phyloP scores from a whole-genome alignment of 1,140 invertebrate species.

The Procambarus clarkii region DNA sequence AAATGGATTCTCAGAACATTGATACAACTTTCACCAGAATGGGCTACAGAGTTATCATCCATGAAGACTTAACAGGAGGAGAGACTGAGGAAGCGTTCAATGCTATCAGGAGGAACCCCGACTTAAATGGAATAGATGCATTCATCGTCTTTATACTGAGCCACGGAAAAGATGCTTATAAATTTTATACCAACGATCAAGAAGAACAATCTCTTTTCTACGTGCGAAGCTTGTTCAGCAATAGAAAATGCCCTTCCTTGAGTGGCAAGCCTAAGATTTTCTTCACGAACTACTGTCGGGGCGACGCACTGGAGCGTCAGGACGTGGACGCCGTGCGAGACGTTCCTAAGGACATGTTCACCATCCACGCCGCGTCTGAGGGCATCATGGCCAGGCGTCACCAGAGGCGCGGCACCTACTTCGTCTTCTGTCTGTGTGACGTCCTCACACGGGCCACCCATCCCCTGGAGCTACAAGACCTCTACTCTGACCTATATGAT shows the following conservation, averaged over 20 bases:
- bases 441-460: background rate
- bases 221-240: slow-evolving; percentile 11
- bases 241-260: slow-evolving; percentile 16
- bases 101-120: background rate
- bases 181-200: slow-evolving; percentile 27
- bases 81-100: background rate
- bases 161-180: slow-evolving; percentile 24
- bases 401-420: background rate
- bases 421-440: slow-evolving; percentile 19
- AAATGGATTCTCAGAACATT: slow-evolving; percentile 26
- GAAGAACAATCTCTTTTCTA: background rate
- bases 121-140: background rate
- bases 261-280: slow-evolving; percentile 43
- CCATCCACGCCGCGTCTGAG: slow-evolving; percentile 37
- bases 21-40: slow-evolving; percentile 13
- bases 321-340: background rate
- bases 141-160: slow-evolving; percentile 33
- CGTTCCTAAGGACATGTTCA: slow-evolving; percentile 33
- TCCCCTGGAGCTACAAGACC: background rate
- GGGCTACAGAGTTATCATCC: slow-evolving; percentile 16
- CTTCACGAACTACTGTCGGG: slow-evolving; percentile 49
- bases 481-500: slow-evolving; percentile 1
- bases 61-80: slow-evolving; percentile 9
- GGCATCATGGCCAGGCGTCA: slow-evolving; percentile 23
- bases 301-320: background rate